A percentile compares a stretch with the other conserved stretches of the same genome.
Conservation (phyloP, 2,888 invertebrate genomes). For the Orthosia gothica region DNA sequence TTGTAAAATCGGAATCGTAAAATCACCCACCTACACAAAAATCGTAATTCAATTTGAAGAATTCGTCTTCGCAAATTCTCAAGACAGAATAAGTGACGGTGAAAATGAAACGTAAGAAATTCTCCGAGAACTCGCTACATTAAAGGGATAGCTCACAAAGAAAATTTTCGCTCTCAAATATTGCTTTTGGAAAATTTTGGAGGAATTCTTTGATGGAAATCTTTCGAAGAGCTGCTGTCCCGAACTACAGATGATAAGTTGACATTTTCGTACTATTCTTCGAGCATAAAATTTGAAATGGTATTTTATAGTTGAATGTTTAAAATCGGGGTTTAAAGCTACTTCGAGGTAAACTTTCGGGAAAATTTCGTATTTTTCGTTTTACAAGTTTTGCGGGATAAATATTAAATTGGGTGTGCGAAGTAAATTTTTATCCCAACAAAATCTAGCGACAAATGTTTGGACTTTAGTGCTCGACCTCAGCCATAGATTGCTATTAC, state of each 20-base stretch:
- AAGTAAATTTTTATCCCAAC: neutral
- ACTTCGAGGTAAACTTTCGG: neutral
- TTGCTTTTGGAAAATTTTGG: conserved; percentile 73
- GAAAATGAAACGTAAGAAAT: conserved; percentile 75
- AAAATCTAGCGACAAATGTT: neutral
- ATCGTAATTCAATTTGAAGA: conserved; percentile 70
- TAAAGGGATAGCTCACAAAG: conserved; percentile 76
- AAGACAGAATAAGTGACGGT: conserved; percentile 70
- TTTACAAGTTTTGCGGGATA: neutral
- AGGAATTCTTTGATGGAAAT: conserved; percentile 74
- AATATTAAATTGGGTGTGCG: neutral
- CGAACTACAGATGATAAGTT: conserved; percentile 55
- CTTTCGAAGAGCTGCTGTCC: conserved; percentile 53
- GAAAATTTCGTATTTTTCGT: conserved; percentile 7
- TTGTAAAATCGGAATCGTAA: conserved; percentile 24
- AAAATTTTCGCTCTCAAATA: conserved; percentile 75
- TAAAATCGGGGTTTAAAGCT: conserved; percentile 25
- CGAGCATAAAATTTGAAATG: conserved; percentile 36
- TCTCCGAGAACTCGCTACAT: conserved; percentile 70
- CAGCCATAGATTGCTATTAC: neutral
- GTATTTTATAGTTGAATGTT: conserved; percentile 15
- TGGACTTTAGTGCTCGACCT: neutral
- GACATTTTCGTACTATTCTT: conserved; percentile 50
- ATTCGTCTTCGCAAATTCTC: conserved; percentile 68
- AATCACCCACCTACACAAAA: conserved; percentile 47